Conservation (phyloP, 2,113 vertebrate genomes). For the Acrocephalus kingi region DNA sequence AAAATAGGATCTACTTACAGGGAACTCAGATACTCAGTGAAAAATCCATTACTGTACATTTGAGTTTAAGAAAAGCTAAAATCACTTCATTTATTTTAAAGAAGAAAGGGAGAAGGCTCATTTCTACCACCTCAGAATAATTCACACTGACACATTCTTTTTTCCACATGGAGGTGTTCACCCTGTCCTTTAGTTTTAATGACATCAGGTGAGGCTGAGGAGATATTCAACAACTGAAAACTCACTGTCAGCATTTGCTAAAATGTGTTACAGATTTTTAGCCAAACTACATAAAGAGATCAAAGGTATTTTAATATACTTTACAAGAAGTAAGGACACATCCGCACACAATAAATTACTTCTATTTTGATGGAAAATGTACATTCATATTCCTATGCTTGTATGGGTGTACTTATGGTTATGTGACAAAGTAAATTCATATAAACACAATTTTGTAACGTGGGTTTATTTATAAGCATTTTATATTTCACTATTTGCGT, state of each 20-base stretch:
- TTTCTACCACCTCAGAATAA: background rate
- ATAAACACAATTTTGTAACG: background rate
- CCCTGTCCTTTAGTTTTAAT: background rate
- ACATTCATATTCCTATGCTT: background rate
- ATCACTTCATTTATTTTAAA: conserved; percentile 35
- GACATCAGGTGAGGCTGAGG: conserved; percentile 2
- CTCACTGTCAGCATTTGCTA: background rate
- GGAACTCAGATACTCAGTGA: background rate
- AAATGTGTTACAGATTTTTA: background rate
- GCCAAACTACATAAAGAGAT: background rate
- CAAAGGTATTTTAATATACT: conserved; percentile 21
- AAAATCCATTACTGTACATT: conserved; percentile 15
- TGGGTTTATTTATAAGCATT: background rate
- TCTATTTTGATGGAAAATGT: background rate
- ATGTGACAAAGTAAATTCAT: background rate
- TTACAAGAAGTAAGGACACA: background rate
- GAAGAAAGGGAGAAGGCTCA: background rate
- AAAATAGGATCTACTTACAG: background rate
- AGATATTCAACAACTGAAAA: conserved; percentile 22
- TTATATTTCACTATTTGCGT: background rate
- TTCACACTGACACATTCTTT: background rate
- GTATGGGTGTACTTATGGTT: background rate
- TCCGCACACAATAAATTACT: background rate
- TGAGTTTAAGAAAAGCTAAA: conserved; percentile 18
- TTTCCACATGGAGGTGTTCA: background rate